phyloP scores from a whole-genome alignment of 2,113 vertebrate genomes.

The Tachysurus vachellii region DNA sequence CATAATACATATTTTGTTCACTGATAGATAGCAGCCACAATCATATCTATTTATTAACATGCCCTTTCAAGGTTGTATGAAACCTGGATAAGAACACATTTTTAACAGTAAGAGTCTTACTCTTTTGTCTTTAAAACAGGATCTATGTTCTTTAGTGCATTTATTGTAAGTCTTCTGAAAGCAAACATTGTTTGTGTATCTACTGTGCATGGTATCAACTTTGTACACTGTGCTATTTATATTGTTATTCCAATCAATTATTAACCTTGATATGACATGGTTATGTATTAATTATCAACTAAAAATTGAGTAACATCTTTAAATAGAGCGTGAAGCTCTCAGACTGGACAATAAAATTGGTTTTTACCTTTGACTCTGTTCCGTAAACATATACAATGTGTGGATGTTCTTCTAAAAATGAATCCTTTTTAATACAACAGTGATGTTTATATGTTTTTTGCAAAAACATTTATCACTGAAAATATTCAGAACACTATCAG shows the following conservation, averaged over 20 bases:
- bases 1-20: background rate
- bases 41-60: background rate
- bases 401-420: background rate
- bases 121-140: background rate
- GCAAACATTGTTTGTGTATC: background rate
- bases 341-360: background rate
- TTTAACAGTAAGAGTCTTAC: background rate
- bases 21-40: background rate
- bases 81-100: background rate
- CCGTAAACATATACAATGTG: background rate
- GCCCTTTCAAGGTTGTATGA: background rate
- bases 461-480: background rate
- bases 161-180: background rate
- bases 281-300: slow-evolving; percentile 34
- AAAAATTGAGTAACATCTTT: slow-evolving; percentile 12
- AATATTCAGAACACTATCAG: background rate
- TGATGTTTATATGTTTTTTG: background rate
- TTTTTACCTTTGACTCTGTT: background rate
- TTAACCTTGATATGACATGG: slow-evolving; percentile 11
- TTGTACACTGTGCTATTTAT: slow-evolving; percentile 9
- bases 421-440: background rate
- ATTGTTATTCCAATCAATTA: slow-evolving; percentile 15
- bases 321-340: background rate
- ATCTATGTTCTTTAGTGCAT: background rate
- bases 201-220: background rate